phyloP scores from a whole-genome alignment of 2,797 vertebrate genomes.

The Chiroxiphia lanceolata region DNA sequence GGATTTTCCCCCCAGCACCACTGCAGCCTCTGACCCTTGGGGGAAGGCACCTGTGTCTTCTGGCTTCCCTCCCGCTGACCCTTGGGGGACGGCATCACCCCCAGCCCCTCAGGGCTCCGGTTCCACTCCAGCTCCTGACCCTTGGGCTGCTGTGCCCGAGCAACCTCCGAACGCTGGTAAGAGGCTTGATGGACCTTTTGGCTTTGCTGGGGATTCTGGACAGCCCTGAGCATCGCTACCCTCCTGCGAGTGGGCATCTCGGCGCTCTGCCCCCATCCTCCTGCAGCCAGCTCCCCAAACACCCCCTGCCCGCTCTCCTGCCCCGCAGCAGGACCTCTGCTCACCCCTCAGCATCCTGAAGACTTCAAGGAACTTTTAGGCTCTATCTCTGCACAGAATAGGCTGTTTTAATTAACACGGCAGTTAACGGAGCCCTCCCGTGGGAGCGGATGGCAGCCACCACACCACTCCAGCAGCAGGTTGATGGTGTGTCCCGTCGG shows the following conservation, averaged over 20 bases:
- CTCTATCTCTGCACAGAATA: not conserved
- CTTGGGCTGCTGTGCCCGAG: constrained; percentile 68
- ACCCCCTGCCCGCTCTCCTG: not conserved
- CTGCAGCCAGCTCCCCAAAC: not conserved
- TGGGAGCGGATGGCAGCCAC: not conserved
- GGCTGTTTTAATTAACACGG: not conserved
- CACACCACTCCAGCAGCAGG: not conserved
- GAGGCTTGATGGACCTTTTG: not conserved
- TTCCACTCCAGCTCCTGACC: constrained; percentile 49
- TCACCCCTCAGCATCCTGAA: not conserved
- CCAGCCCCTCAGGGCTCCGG: constrained; percentile 14
- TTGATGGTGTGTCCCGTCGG: not conserved
- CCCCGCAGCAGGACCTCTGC: not conserved
- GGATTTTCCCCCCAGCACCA: constrained; percentile 62
- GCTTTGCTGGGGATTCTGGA: not conserved
- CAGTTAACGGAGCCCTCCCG: not conserved
- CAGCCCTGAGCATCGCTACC: not conserved
- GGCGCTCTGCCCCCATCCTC: not conserved
- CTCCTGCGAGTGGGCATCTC: not conserved
- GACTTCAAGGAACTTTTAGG: not conserved
- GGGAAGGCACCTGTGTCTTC: constrained; percentile 61
- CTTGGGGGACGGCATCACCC: constrained; percentile 69
- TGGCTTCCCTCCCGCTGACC: constrained; percentile 58
- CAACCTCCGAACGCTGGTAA: constrained; percentile 66
- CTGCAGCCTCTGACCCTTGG: constrained; percentile 75